phyloP scores from a whole-genome alignment of 2,888 invertebrate species.

The Patella ulyssiponensis region DNA sequence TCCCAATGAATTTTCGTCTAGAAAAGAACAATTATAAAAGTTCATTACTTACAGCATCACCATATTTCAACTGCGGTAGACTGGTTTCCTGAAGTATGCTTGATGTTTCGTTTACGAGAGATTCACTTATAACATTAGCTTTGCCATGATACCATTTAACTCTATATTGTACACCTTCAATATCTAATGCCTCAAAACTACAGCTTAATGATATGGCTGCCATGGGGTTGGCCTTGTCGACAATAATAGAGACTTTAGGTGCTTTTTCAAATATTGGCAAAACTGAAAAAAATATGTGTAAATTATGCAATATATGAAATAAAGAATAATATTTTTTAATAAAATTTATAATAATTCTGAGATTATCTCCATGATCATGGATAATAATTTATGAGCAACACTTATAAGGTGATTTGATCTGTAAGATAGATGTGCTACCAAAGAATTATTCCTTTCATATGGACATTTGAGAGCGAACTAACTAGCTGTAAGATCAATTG shows the following conservation, averaged over 20 bases:
- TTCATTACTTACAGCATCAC: slow-evolving; percentile 33
- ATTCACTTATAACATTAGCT: slow-evolving; percentile 1
- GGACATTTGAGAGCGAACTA: too few species aligned
- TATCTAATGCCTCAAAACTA: slow-evolving; percentile 34
- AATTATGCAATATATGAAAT: too few species aligned
- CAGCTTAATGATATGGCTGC: slow-evolving; percentile 35
- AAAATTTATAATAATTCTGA: too few species aligned
- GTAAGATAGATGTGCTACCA: too few species aligned
- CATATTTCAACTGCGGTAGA: slow-evolving; percentile 32
- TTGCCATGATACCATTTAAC: slow-evolving; percentile 43
- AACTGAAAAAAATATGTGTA: slow-evolving; percentile 27
- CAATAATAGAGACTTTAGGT: slow-evolving; percentile 33
- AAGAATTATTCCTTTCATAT: too few species aligned
- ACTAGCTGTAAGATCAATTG: too few species aligned
- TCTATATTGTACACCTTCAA: slow-evolving; percentile 33
- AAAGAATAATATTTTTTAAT: too few species aligned
- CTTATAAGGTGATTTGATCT: too few species aligned
- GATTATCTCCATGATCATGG: too few species aligned
- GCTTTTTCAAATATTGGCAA: slow-evolving; percentile 40
- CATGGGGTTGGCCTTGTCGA: slow-evolving; percentile 19
- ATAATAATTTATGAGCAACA: too few species aligned
- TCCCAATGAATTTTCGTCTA: too few species aligned
- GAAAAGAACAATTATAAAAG: too few species aligned
- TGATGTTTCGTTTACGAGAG: slow-evolving; percentile 24
- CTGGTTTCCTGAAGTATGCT: slow-evolving; percentile 29